phyloP scores from a whole-genome alignment of 2,797 vertebrate species.

The Ficedula albicollis region DNA sequence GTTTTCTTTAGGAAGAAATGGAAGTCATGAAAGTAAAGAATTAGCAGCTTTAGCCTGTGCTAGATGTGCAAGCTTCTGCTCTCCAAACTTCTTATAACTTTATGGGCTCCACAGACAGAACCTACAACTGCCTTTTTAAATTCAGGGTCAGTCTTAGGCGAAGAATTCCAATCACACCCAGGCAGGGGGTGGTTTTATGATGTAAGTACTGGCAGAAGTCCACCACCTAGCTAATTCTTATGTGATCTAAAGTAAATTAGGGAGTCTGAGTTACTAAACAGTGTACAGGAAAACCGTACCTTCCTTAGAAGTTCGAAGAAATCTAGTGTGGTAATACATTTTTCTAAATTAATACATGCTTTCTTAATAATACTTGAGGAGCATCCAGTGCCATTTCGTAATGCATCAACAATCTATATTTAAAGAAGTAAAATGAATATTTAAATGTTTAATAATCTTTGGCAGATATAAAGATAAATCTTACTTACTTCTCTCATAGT shows the following conservation, averaged over 20 bases:
- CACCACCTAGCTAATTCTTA: constrained; percentile 47
- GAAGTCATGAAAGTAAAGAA: constrained; percentile 10
- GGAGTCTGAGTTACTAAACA: background rate
- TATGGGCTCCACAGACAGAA: constrained; percentile 31
- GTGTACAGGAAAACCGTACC: background rate
- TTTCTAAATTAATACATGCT: background rate
- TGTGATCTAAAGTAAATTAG: constrained; percentile 42
- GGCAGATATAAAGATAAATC: constrained; percentile 29
- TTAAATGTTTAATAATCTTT: constrained; percentile 29
- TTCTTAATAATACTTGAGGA: background rate
- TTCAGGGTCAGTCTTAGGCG: constrained; percentile 47
- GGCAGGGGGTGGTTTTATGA: constrained; percentile 66
- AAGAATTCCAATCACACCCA: constrained; percentile 63
- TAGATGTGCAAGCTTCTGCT: background rate
- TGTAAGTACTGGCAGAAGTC: constrained; percentile 62
- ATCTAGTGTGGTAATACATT: background rate
- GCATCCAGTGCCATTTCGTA: background rate
- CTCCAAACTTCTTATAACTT: constrained; percentile 32
- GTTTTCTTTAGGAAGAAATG: constrained; percentile 23
- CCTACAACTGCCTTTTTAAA: constrained; percentile 43
- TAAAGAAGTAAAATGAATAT: constrained; percentile 23
- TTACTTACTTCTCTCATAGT: constrained; percentile 28
- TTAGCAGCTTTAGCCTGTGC: background rate
- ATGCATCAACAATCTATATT: background rate
- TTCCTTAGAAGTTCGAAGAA: constrained; percentile 27